Evolutionary conservation across 2,113 vertebrate species (phyloP).

Genomic region (Pedetes capensis): DNA sequence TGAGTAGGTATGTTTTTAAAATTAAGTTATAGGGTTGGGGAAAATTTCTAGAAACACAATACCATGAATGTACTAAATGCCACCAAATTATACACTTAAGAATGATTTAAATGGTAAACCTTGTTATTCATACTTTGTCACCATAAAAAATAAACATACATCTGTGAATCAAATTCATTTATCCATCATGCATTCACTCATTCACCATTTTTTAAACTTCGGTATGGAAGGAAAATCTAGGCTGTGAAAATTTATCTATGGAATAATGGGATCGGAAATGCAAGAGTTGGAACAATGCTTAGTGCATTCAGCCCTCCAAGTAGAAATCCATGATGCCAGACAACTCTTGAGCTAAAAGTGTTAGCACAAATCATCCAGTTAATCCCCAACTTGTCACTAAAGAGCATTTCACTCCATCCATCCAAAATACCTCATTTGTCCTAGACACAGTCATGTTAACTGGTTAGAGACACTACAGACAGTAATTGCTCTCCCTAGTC

Average conservation of each 20-base stretch:
- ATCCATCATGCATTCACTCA: neutral
- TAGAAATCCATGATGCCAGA: neutral
- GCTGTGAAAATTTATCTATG: neutral
- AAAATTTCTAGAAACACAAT: neutral
- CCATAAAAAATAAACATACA: neutral
- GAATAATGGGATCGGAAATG: neutral
- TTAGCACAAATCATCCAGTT: slow-evolving; percentile 39
- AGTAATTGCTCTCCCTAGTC: neutral
- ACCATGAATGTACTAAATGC: neutral
- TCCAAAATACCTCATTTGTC: slow-evolving; percentile 63
- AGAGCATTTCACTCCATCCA: slow-evolving; percentile 51
- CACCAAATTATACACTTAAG: too few species aligned
- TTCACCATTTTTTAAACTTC: slow-evolving; percentile 12
- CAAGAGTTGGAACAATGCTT: neutral
- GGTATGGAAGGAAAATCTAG: slow-evolving; percentile 9
- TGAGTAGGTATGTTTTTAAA: neutral
- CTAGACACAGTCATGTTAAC: slow-evolving; percentile 19
- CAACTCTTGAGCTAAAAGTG: neutral
- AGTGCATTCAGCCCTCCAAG: neutral
- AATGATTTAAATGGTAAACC: neutral
- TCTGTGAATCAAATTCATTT: neutral
- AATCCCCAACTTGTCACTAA: slow-evolving; percentile 53
- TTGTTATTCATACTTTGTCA: neutral
- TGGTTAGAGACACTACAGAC: slow-evolving; percentile 23
- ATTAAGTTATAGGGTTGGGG: neutral